A percentile compares a stretch with the other conserved stretches of the same genome.
Evolutionary conservation across 2,797 vertebrate species (phyloP).

Genomic region (Enteromius radiatus): DNA sequence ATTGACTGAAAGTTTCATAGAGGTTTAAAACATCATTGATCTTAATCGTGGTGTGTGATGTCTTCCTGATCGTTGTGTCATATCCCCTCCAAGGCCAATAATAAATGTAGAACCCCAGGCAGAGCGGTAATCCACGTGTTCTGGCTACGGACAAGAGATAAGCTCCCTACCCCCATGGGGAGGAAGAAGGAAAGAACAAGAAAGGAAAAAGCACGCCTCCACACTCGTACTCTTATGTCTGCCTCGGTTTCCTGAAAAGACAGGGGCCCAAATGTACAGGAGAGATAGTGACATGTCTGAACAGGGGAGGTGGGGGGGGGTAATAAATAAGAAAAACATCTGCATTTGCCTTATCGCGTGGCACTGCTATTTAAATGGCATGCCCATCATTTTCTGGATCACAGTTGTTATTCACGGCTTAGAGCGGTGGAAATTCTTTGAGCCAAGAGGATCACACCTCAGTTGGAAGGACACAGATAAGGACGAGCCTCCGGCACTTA

Average conservation of each 20-base stretch:
- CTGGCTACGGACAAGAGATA: slow-evolving; percentile 76
- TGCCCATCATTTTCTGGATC: slow-evolving; percentile 71
- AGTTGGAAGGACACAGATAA: slow-evolving; percentile 61
- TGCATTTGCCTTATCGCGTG: slow-evolving; percentile 73
- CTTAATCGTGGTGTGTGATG: slow-evolving; percentile 66
- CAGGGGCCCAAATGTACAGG: slow-evolving; percentile 61
- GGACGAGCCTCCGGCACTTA: slow-evolving; percentile 53
- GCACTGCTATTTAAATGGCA: slow-evolving; percentile 67
- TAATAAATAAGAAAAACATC: slow-evolving; percentile 69
- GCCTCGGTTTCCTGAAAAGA: slow-evolving; percentile 66
- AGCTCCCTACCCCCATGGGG: slow-evolving; percentile 66
- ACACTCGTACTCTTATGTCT: slow-evolving; percentile 47
- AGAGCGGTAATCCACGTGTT: slow-evolving; percentile 74
- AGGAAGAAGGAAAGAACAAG: slow-evolving; percentile 54
- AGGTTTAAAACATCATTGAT: slow-evolving; percentile 73
- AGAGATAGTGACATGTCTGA: slow-evolving; percentile 69
- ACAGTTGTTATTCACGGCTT: slow-evolving; percentile 72
- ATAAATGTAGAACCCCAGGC: slow-evolving; percentile 73
- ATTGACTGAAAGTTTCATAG: slow-evolving; percentile 73
- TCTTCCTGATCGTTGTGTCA: slow-evolving; percentile 54
- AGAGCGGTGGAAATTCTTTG: slow-evolving; percentile 68
- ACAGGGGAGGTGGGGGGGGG: slow-evolving; percentile 57
- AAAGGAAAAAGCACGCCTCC: slow-evolving; percentile 48
- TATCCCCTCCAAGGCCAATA: slow-evolving; percentile 54
- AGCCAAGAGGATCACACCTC: slow-evolving; percentile 54